These are phyloP conservation scores for Sinocyclocheilus maitianheensis DNA, from an alignment of 2,113 vertebrate genomes.

Conservation along the genomic window DNA sequence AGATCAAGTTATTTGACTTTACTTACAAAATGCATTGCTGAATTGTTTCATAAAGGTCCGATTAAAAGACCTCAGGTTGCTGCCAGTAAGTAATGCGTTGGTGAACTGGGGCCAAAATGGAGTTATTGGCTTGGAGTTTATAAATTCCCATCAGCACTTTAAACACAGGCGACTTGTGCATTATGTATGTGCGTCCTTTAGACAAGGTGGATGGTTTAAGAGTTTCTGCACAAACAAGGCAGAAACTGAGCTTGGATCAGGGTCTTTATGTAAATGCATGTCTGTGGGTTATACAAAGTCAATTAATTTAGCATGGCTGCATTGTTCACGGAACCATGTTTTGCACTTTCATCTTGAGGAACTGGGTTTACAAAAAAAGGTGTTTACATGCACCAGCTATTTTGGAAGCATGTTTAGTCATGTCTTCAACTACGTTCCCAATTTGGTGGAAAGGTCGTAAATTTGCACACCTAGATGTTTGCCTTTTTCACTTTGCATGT, in stretches of 20 bases:
- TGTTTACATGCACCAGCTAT: not conserved
- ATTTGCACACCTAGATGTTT: not conserved
- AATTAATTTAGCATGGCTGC: not conserved
- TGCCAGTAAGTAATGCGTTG: constrained; percentile 24
- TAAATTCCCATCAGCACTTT: not conserved
- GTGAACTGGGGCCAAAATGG: constrained; percentile 33
- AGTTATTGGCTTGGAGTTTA: constrained; percentile 13
- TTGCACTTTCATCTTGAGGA: not conserved
- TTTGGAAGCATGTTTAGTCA: not conserved
- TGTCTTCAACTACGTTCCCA: too few relatives aligned
- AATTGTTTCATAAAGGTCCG: constrained; percentile 18
- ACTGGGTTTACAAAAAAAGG: not conserved
- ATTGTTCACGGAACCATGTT: not conserved
- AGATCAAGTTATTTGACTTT: constrained; percentile 14
- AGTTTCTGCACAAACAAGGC: not conserved
- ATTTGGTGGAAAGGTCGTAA: too few relatives aligned
- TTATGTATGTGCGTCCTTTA: not conserved
- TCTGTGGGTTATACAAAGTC: not conserved
- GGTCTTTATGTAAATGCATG: not conserved
- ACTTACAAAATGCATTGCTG: constrained; percentile 12
- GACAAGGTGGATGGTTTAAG: not conserved
- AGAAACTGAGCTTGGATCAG: not conserved
- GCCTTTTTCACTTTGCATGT: not conserved
- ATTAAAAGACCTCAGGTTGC: constrained; percentile 3
- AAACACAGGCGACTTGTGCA: not conserved